A percentile compares a stretch with the other conserved stretches of the same genome.
Conservation (phyloP, 2,888 invertebrate species). For the Acleris literana region DNA sequence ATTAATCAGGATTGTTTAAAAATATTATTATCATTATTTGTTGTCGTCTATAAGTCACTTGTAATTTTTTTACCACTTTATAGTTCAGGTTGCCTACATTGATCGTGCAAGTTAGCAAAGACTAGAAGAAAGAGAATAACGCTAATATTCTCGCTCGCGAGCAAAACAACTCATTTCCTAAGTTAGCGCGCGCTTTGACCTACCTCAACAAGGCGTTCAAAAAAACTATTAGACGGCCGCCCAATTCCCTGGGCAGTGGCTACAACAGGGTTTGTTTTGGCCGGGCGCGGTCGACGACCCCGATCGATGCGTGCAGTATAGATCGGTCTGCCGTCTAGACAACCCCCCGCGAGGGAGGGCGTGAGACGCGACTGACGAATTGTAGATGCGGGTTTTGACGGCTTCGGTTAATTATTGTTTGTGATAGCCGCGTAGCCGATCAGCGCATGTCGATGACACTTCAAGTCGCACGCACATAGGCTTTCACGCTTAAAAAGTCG, state of each 20-base stretch:
- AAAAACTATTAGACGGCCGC: conserved; percentile 30
- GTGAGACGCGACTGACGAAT: conserved; percentile 52
- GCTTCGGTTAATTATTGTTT: conserved; percentile 63
- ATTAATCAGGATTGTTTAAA: too few relatives aligned
- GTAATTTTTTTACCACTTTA: too few relatives aligned
- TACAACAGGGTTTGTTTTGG: conserved; percentile 64
- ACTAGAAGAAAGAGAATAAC: too few relatives aligned
- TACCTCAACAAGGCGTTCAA: conserved; percentile 20
- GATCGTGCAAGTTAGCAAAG: too few relatives aligned
- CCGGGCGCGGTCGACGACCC: conserved; percentile 51
- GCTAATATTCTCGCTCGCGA: too few relatives aligned
- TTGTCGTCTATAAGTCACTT: too few relatives aligned
- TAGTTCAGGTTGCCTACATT: too few relatives aligned
- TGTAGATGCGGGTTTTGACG: conserved; percentile 64
- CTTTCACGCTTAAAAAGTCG: too few relatives aligned
- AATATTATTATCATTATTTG: too few relatives aligned
- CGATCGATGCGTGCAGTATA: conserved; percentile 79
- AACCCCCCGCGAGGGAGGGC: conserved; percentile 42
- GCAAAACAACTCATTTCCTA: not conserved
- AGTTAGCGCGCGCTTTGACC: conserved; percentile 14
- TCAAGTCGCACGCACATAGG: too few relatives aligned
- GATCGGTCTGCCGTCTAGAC: conserved; percentile 82
- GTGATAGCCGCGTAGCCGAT: conserved; percentile 44
- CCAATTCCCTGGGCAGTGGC: conserved; percentile 65
- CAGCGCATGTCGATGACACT: too few relatives aligned